Evolutionary conservation across 2,113 vertebrate species (phyloP), one percentile per base, ranked within the genome.

Genomic region (Gopherus evgoodei): DNA sequence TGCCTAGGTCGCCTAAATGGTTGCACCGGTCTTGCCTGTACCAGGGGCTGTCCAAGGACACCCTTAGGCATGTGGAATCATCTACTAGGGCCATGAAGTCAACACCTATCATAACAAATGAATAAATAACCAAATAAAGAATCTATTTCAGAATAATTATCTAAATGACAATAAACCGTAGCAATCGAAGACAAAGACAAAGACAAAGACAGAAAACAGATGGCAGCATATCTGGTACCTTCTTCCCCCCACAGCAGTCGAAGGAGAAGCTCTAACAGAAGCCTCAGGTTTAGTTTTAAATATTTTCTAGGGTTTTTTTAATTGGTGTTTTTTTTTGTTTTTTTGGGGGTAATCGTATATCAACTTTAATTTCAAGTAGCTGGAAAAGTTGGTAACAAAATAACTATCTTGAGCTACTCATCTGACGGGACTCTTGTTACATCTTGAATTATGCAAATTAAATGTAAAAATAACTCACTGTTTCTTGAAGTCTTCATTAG

Each of bases 141-240:
- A 6, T 5, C 12, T 75, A 21, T 29, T 27, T 53, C 2, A 22
- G 13, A 44, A 31, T 5, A 19, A 11, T 56, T 83, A n/a, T 62
- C 11, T 52, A 76, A 88, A 76, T 25, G 52, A 50, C 47, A 76
- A 24, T n/a, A 62, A 47, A 6, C 80, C 53, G 44, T 6, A 21
- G 75, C 29, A n/a, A 50, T 42, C 29, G 65, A 91, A 5, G 31
- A 31, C 76, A 76, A 13, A 80, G 16, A 31, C 76, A 76, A 13
- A 80, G 16, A n/a, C 24, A 92, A 13, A 80, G 21, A n/a, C 24
- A 92, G 75, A 19, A 90, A 93, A 13, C 5, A 81, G 44, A 83
- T 2, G 5, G 5, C 27, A 52, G 54, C 21, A n/a, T 2, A 19
- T 10, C 35, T 3, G 0, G 1, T 82, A 16, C 17, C 35, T 17